Percentiles rank a stretch among this genome's conserved stretches.
phyloP scores from a whole-genome alignment of 2,797 vertebrate genomes.

The Nyctibius grandis region DNA sequence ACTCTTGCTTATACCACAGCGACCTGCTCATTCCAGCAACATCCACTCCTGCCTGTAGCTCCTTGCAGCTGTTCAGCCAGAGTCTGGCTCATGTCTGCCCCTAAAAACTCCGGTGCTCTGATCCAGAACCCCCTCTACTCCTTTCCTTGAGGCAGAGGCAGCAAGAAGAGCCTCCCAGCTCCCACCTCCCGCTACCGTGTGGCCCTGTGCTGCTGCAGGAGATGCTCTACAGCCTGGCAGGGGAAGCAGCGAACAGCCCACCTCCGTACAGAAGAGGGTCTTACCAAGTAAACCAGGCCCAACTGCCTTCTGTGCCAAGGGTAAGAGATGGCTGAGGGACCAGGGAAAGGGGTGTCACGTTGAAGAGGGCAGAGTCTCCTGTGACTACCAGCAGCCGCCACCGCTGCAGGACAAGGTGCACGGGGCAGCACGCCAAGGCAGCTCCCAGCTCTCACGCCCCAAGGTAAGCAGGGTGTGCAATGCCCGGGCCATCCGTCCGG shows the following conservation, averaged over 20 bases:
- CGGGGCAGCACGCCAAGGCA: neutral
- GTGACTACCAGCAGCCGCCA: neutral
- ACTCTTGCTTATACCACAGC: neutral
- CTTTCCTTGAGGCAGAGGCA: neutral
- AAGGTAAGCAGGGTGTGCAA: neutral
- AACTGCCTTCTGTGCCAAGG: neutral
- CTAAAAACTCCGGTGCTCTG: neutral
- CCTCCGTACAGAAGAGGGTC: fast-evolving
- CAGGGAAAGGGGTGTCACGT: neutral
- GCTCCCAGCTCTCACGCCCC: neutral
- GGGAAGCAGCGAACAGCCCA: neutral
- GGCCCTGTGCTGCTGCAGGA: neutral
- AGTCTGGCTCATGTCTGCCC: neutral
- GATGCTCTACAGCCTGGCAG: neutral
- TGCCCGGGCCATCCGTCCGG: fast-evolving
- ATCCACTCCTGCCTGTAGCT: neutral
- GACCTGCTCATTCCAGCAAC: neutral
- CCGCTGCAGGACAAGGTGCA: neutral
- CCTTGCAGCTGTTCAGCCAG: neutral
- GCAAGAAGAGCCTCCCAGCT: neutral
- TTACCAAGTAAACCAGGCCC: neutral
- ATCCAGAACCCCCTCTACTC: neutral
- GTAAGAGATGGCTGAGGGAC: neutral
- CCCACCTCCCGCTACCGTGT: fast-evolving
- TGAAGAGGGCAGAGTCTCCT: neutral